These are phyloP conservation scores for Huso huso DNA, from an alignment of 2,797 vertebrate species.

Conservation along the genomic window DNA sequence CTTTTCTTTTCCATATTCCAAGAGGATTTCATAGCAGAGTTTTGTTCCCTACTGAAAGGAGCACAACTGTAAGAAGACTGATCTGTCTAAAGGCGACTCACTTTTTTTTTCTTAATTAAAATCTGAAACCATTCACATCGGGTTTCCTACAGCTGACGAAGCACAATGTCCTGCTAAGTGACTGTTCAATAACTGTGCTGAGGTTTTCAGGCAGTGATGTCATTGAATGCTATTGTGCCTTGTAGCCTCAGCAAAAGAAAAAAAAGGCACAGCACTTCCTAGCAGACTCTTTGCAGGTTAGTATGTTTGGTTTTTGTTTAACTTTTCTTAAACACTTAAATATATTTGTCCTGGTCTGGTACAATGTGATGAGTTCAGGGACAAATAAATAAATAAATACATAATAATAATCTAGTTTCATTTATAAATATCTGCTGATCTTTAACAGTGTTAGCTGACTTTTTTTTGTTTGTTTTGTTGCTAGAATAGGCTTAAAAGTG, in stretches of 20 bases:
- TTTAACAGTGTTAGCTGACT: no score
- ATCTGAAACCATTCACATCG: conserved; percentile 55
- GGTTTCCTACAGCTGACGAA: conserved; percentile 20
- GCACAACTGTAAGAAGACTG: conserved; percentile 54
- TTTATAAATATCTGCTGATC: no score
- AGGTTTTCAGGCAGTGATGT: conserved; percentile 43
- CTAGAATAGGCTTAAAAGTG: no score
- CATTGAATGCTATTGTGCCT: conserved; percentile 56
- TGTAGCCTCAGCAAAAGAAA: conserved; percentile 37
- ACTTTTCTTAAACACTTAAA: background rate
- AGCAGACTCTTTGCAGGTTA: conserved; percentile 9
- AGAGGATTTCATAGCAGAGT: background rate
- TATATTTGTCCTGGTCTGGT: no score
- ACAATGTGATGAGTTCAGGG: background rate
- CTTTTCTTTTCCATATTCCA: background rate
- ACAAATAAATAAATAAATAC: no score
- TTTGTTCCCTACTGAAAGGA: background rate
- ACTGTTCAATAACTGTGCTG: conserved; percentile 31
- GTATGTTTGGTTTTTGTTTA: conserved; percentile 6
- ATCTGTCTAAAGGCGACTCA: conserved; percentile 72
- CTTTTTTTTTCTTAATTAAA: conserved; percentile 72
- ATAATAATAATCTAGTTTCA: no score
- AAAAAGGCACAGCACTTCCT: conserved; percentile 45
- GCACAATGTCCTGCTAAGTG: conserved; percentile 3
- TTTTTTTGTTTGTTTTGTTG: no score